Base-by-base conservation (phyloP, 2,113 vertebrate species). In the Chiloscyllium plagiosum region DNA sequence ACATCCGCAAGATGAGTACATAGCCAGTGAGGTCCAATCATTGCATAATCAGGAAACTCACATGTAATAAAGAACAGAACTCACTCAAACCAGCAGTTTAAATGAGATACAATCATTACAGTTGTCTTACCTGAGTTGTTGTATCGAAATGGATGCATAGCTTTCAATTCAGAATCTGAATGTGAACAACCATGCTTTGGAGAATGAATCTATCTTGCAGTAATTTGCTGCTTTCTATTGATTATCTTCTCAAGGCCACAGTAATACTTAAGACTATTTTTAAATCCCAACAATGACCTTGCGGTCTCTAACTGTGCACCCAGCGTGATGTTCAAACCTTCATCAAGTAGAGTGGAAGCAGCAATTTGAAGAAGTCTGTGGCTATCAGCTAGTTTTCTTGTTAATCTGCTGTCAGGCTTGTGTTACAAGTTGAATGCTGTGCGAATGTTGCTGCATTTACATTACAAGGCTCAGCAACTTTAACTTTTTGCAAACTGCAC, bases 111-210 rank as follows among this genome's bases (percentile, higher is more conserved):
- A 26, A 47, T n/a, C 65, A 66, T 22, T 47, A 37, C 65, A 4
- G 66, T 94, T 42, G 1, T 15, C 69, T 70, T 10, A 47, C 7
- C 20, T 26, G 66, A 47, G 20, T 2, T 94, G 37, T 12, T 69
- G 15, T 3, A 26, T 47, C 19, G 92, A 94, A 69, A 69, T 94
- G 66, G n/a, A 69, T 37, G 33, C 10, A 69, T 22, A 1, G 6
- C 66, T 7, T 94, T 94, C 92, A 94, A 24, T 94, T 94, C 92
- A 70, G 92, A 94, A 70, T 94, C 92, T 47, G 29, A 33, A 61
- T 69, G n/a, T 69, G 17, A 94, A 68, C 66, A 47, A 37, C 33
- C 47, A 7, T 15, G 20, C 6, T 5, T 70, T 2, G 26, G 66
- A 26, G 92, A 90, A 87, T 37, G 56, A 66, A 68, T 68, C 37